Evolutionary conservation across 2,888 invertebrate species (phyloP).

Genomic region (Neoascia interrupta): DNA sequence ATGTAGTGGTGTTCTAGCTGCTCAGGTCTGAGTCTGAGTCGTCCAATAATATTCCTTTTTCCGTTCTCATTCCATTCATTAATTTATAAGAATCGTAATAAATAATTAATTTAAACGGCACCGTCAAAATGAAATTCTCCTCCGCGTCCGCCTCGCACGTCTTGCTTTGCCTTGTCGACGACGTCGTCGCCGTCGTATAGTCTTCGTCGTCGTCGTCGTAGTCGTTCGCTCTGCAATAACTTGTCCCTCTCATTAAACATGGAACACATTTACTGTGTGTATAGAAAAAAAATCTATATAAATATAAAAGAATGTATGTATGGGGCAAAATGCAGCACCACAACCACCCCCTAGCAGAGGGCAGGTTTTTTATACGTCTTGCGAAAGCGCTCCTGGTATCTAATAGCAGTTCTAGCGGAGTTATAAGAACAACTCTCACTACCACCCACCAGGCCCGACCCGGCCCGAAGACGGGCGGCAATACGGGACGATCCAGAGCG

Average conservation of each 20-base stretch:
- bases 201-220: no score
- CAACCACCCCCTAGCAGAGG: no score
- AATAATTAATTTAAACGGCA: slow-evolving; percentile 78
- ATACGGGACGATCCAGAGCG: slow-evolving; percentile 39
- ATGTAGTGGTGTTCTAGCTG: not conserved
- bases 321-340: no score
- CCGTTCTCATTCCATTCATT: slow-evolving; percentile 77
- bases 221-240: slow-evolving; percentile 62
- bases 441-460: no score
- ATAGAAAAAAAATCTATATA: slow-evolving; percentile 42
- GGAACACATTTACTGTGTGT: slow-evolving; percentile 64
- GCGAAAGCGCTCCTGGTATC: slow-evolving; percentile 55
- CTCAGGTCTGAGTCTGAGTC: slow-evolving; percentile 35
- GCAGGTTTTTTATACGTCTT: no score
- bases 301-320: not conserved
- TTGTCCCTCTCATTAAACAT: slow-evolving; percentile 69
- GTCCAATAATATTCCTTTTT: slow-evolving; percentile 70
- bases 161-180: no score
- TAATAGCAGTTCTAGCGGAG: slow-evolving; percentile 56
- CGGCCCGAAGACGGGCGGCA: not conserved
- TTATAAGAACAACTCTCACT: slow-evolving; percentile 51
- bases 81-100: slow-evolving; percentile 77
- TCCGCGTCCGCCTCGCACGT: slow-evolving; percentile 37
- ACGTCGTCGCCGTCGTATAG: no score
- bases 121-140: slow-evolving; percentile 70